A percentile compares a stretch with the other conserved stretches of the same genome.
These are phyloP conservation scores for Oeneis ivallda DNA, from an alignment of 2,888 invertebrate species.

Conservation along the genomic window DNA sequence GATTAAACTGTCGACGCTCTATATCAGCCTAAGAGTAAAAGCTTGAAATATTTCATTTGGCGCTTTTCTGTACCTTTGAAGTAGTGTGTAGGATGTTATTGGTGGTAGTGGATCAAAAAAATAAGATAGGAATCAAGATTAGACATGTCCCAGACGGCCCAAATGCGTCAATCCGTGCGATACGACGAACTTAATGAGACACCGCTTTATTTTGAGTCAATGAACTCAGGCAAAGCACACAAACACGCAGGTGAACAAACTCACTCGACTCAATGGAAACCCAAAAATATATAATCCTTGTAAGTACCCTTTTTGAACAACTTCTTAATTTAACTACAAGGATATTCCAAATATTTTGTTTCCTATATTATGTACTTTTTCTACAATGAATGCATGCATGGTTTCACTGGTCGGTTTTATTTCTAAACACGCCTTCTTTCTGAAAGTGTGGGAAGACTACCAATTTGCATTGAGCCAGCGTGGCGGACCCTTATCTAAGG, in stretches of 20 bases:
- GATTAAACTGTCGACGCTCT: too few species aligned
- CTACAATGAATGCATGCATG: background rate
- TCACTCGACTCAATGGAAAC: slow-evolving; percentile 30
- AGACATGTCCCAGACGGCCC: slow-evolving; percentile 45
- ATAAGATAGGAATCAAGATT: slow-evolving; percentile 44
- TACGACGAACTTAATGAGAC: slow-evolving; percentile 52
- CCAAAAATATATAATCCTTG: slow-evolving; percentile 14
- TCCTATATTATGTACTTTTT: background rate
- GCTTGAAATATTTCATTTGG: background rate
- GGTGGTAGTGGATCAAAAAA: slow-evolving; percentile 23
- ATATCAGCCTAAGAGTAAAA: background rate
- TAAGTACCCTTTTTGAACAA: background rate
- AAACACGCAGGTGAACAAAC: slow-evolving; percentile 59
- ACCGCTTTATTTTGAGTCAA: slow-evolving; percentile 58
- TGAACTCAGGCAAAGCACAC: slow-evolving; percentile 55
- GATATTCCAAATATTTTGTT: background rate
- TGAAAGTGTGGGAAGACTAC: too few species aligned
- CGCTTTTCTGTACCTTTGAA: background rate
- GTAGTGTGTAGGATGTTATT: background rate
- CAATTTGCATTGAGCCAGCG: too few species aligned
- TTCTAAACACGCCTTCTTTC: background rate
- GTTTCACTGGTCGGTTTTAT: background rate
- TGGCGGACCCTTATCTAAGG: too few species aligned
- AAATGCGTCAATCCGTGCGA: slow-evolving; percentile 51
- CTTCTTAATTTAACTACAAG: background rate